These are phyloP conservation scores for Aselliscus stoliczkanus DNA, from an alignment of 2,797 vertebrate species.

Conservation along the genomic window DNA sequence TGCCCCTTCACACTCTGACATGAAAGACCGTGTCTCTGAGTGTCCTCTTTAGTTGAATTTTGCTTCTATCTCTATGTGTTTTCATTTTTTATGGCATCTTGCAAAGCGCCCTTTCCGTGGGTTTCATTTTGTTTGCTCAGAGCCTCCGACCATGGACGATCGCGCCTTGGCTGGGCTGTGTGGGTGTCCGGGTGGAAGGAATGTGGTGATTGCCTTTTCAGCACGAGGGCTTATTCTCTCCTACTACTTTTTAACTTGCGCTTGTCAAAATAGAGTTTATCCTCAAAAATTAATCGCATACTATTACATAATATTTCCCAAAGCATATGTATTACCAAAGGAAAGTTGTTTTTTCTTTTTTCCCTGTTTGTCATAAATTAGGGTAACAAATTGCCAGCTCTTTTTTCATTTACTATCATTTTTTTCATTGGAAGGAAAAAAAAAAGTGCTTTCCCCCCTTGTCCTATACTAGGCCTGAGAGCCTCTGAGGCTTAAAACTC, in stretches of 20 bases:
- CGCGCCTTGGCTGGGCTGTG: accelerated
- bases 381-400: neutral
- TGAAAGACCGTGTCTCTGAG: neutral
- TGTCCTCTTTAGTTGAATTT: neutral
- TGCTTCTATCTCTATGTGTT: neutral
- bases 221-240: neutral
- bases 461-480: neutral
- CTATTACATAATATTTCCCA: neutral
- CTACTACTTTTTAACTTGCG: neutral
- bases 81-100: neutral
- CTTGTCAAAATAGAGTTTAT: neutral
- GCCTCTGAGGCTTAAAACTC: neutral
- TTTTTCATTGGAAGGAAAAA: neutral
- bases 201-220: neutral
- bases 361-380: neutral
- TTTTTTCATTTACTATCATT: neutral
- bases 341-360: neutral
- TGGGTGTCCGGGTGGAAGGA: neutral
- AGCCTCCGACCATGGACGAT: neutral
- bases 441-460: neutral
- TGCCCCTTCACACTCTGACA: neutral
- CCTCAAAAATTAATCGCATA: neutral
- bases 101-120: neutral
- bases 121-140: neutral
- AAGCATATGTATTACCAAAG: neutral